Percentiles rank a stretch among this genome's conserved stretches.
Conservation (phyloP, 2,888 invertebrate species). For the Agapostemon virescens region DNA sequence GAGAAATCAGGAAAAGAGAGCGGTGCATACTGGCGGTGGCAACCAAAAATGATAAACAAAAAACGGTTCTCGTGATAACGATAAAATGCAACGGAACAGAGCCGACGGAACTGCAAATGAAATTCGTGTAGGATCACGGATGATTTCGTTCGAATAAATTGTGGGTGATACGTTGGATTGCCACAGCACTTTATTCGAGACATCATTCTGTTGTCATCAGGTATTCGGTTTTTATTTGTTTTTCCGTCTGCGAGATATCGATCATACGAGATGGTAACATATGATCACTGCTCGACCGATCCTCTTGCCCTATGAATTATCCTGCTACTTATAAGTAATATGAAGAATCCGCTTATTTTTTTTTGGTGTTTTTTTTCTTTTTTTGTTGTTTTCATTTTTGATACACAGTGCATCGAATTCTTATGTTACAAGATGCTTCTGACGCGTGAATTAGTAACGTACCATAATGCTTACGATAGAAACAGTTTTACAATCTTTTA, state of each 20-base stretch:
- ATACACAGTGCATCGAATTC: conserved; percentile 56
- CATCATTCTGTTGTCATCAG: conserved; percentile 46
- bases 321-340: conserved; percentile 51
- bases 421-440: conserved; percentile 52
- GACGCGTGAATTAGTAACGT: conserved; percentile 47
- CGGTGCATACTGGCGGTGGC: conserved; percentile 61
- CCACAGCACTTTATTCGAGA: conserved; percentile 66
- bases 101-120: conserved; percentile 44
- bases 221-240: conserved; percentile 18
- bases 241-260: conserved; percentile 40
- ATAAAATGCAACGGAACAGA: conserved; percentile 21
- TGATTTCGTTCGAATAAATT: conserved; percentile 61
- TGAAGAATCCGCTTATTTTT: conserved; percentile 45
- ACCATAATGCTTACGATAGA: conserved; percentile 48
- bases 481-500: conserved; percentile 53
- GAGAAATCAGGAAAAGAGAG: conserved; percentile 58
- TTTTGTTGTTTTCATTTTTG: conserved; percentile 3
- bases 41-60: conserved; percentile 53
- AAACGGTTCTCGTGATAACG: neutral
- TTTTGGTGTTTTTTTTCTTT: neutral
- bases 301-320: conserved; percentile 40
- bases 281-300: conserved; percentile 28
- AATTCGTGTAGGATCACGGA: conserved; percentile 53
- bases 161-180: conserved; percentile 59
- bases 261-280: conserved; percentile 43